Base-by-base conservation (phyloP, 2,888 invertebrate genomes). In the Erebia epiphron region DNA sequence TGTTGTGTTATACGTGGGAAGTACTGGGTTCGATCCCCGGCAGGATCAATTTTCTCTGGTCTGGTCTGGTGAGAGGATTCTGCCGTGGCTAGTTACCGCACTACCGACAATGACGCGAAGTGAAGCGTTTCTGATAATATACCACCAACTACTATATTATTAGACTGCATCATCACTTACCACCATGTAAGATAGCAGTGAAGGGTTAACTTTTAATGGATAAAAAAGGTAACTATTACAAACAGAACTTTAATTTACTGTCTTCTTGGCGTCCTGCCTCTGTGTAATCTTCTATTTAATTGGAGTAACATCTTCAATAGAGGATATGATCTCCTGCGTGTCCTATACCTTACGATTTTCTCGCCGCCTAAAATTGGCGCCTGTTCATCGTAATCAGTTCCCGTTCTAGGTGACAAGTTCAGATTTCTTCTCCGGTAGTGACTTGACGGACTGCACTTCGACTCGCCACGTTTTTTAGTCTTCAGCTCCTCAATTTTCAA, bases 401-500 rank as follows among this genome's bases (percentile, higher is more conserved):
- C 66, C 5, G 35, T 18, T 26, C 69, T 73, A 4, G 75, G 75
- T 2, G 76, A 77, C 0, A 75, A 56, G 18, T 70, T 73, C 16
- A 76, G 26, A 65, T 75, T 72, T 54, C 73, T 61, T 16, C 66
- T 63, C 35, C 71, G 57, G 26, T 72, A 74, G 26, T 61, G 60
- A 57, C 21, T 70, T 13, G 35, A 46, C n/a, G 68, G 9, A 46
- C 58, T 54, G 14, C 3, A 21, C 13, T 58, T 66, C 5, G 46
- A n/a, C 54, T 65, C 72, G n/a, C 21, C 50, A 57, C 35, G 57
- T 49, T 18, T 62, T 41, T 60, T 80, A 26, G 72, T 77, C 43
- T 85, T 83, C 35, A 82, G 73, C 61, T 83, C 83, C 10, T 80
- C 76, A 7, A 90, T 80, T 77, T 83, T 85, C 2, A 79, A 75